These are phyloP conservation scores for Drosophila gaucha DNA, from an alignment of 2,888 invertebrate species.

Conservation along the genomic window DNA sequence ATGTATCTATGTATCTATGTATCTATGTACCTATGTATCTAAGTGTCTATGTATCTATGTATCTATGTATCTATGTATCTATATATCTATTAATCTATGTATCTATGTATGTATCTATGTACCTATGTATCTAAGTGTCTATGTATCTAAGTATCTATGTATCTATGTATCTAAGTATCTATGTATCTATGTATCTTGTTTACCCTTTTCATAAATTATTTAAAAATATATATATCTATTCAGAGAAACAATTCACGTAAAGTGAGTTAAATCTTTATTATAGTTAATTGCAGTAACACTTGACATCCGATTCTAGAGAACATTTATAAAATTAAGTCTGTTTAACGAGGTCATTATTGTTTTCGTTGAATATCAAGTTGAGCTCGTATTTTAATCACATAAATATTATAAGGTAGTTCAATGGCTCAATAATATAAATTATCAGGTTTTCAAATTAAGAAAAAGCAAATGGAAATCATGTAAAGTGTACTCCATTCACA, in stretches of 20 bases:
- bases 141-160: no score
- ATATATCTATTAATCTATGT: no score
- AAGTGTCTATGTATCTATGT: no score
- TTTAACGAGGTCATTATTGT: slow-evolving; percentile 15
- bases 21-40: no score
- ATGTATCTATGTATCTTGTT: no score
- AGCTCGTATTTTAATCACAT: slow-evolving; percentile 11
- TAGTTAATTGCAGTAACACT: slow-evolving; percentile 2
- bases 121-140: no score
- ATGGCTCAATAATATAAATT: neutral
- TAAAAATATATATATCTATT: neutral
- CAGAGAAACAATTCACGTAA: neutral
- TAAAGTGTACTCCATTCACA: neutral
- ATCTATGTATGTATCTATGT: no score
- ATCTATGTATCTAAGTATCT: no score
- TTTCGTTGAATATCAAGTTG: slow-evolving; percentile 11
- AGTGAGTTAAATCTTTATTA: slow-evolving; percentile 4
- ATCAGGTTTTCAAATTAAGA: no score
- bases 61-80: no score
- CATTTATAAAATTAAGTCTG: slow-evolving; percentile 5
- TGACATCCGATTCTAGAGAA: slow-evolving; percentile 2
- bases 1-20: neutral
- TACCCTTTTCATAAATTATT: neutral
- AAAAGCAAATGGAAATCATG: neutral
- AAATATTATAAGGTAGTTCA: neutral